Conservation (phyloP, 2,888 invertebrate genomes). For the Apotomis betuletana region DNA sequence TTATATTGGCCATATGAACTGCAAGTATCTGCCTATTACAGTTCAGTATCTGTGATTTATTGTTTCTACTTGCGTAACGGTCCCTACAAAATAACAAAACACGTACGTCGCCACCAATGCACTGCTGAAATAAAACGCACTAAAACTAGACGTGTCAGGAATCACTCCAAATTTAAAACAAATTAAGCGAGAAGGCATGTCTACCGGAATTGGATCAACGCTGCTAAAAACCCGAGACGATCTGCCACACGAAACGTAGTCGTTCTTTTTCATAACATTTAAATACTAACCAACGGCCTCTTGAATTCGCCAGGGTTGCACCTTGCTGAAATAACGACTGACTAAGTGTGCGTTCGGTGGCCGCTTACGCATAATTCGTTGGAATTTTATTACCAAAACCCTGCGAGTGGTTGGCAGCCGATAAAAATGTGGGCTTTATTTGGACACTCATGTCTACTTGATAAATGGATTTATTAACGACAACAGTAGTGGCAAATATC, state of each 20-base stretch:
- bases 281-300: conserved; percentile 5
- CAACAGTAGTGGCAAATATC: too few relatives aligned
- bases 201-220: conserved; percentile 47
- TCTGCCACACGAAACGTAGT: conserved; percentile 37
- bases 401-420: background rate
- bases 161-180: conserved; percentile 62
- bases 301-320: conserved; percentile 45
- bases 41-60: too few relatives aligned
- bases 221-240: conserved; percentile 42
- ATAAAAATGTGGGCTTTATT: conserved; percentile 26
- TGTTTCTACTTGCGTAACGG: too few relatives aligned
- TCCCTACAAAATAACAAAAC: too few relatives aligned
- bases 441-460: background rate
- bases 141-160: conserved; percentile 52
- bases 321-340: conserved; percentile 64
- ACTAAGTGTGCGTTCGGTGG: conserved; percentile 60
- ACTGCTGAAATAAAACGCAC: background rate
- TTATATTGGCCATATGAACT: too few relatives aligned
- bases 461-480: conserved; percentile 45
- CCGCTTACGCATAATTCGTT: conserved; percentile 58
- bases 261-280: background rate
- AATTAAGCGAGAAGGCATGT: conserved; percentile 58
- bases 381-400: conserved; percentile 48
- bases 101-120: background rate
- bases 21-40: too few relatives aligned